Evolutionary conservation across 1,140 invertebrate genomes (phyloP).

Genomic region (Trichonephila clavata): DNA sequence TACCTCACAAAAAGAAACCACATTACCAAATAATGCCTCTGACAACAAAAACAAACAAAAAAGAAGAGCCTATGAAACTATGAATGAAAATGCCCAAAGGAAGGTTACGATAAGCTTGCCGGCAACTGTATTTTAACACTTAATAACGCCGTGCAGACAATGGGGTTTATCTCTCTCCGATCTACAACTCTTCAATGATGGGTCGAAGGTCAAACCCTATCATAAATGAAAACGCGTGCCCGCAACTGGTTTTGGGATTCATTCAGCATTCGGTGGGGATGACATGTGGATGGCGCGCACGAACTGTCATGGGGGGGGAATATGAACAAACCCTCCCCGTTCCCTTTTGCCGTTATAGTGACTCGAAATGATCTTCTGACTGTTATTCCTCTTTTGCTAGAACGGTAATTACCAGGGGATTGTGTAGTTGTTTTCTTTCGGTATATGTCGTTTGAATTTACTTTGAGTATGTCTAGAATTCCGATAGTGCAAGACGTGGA

Average conservation of each 20-base stretch:
- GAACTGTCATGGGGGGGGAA: conserved; percentile 6
- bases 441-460: neutral
- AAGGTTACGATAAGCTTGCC: neutral
- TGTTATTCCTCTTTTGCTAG: conserved; percentile 19
- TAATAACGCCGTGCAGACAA: conserved; percentile 54
- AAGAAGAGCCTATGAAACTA: neutral
- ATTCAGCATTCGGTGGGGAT: neutral
- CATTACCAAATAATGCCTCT: neutral
- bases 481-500: too few species aligned
- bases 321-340: neutral
- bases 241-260: conserved; percentile 47
- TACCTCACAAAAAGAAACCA: neutral
- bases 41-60: neutral
- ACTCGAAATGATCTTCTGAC: conserved; percentile 43
- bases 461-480: too few species aligned
- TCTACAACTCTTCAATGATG: conserved; percentile 37
- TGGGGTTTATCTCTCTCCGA: conserved; percentile 18
- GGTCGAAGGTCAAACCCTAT: conserved; percentile 69
- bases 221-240: conserved; percentile 69
- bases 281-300: conserved; percentile 28
- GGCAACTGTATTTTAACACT: conserved; percentile 39
- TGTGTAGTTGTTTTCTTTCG: neutral
- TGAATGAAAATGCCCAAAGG: conserved; percentile 29
- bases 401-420: conserved; percentile 28
- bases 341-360: neutral